A percentile compares a stretch with the other conserved stretches of the same genome.
Evolutionary conservation across 2,113 vertebrate genomes (phyloP).

Genomic region (human): GRCh38 chr12:115106501-115107000

Average conservation of each 20-base stretch:
- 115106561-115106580: neutral
- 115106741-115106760: rapidly evolving
- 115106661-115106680: neutral
- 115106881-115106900: rapidly evolving
- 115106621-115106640: rapidly evolving
- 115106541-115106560: neutral
- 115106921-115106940: neutral
- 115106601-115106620: neutral
- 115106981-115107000: neutral
- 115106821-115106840: neutral
- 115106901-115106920: neutral
- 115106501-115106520: neutral
- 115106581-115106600: neutral
- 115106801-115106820: neutral
- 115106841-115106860: rapidly evolving
- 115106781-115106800: rapidly evolving
- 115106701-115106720: rapidly evolving
- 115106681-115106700: neutral
- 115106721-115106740: rapidly evolving
- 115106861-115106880: neutral
- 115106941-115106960: neutral
- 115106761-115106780: rapidly evolving
- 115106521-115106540: neutral
- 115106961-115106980: neutral
- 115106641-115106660: neutral